Evolutionary conservation across 2,888 invertebrate species (phyloP), one percentile per base, ranked within the genome.

Genomic region (Drosophila glabriapex): DNA sequence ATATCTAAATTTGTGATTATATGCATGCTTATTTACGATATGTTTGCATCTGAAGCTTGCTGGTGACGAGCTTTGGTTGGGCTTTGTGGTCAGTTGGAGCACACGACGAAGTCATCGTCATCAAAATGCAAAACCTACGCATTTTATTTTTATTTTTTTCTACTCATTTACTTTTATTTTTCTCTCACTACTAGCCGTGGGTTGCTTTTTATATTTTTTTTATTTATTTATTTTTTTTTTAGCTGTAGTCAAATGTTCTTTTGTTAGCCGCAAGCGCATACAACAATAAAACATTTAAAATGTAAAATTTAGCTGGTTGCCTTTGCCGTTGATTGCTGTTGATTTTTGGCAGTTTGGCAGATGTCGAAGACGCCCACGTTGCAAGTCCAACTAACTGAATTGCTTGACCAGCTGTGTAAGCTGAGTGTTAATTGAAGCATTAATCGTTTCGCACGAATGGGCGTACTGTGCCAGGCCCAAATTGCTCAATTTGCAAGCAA

Each of bases 71-170:
- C 46, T 64, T 69, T 74, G 72, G 62, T 73, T 72, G 67, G 29
- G 14, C 65, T 59, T 68, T 67, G 52, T 76, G 82, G 81, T 81
- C 77, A 75, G 58, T 55, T 60, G 35, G 41, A 46, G 75, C 64
- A 62, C 43, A 49, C 61, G 61, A 59, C 62, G 37, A 64, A 68
- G 73, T 69, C 74, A 69, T 73, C 80, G 82, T 78, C 83, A 80
- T 88, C 71, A 72, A 73, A 79, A 87, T 78, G 85, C 83, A 86
- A 85, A 82, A 64, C 87, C 87, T 77, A 88, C 87, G 89, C 87
- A 58, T 53, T 72, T 63, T 67, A 64, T 71, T 58, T 75, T 43
- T 74, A 50, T 50, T 7, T 35, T 52, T 43, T 46, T 52, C 28
- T 76, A 19, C 53, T 63, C 52, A 68, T 79, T 79, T 76, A 61